Conservation (phyloP, 1,140 invertebrate genomes). For the Monomorium pharaonis region DNA sequence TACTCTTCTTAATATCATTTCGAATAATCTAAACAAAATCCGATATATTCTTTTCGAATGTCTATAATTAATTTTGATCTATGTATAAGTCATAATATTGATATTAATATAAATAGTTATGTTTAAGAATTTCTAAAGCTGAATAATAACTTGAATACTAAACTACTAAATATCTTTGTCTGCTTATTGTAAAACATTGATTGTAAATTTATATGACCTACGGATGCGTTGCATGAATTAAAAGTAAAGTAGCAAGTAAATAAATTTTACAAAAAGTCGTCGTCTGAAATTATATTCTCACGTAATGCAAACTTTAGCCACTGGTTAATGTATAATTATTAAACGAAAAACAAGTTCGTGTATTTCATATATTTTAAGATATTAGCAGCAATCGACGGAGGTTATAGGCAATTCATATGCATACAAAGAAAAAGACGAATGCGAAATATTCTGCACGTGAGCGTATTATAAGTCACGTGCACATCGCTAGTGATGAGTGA, state of each 20-base stretch:
- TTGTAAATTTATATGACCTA: neutral
- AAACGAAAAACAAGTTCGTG: slow-evolving; percentile 40
- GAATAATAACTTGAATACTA: neutral
- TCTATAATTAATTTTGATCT: slow-evolving; percentile 2
- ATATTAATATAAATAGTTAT: no score
- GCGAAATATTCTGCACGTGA: neutral
- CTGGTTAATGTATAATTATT: slow-evolving; percentile 14
- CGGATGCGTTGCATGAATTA: neutral
- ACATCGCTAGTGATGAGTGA: neutral
- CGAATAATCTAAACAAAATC: neutral
- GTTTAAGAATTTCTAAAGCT: no score
- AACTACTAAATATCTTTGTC: neutral
- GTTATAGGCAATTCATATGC: neutral
- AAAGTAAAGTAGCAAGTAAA: no score
- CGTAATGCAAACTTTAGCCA: slow-evolving; percentile 2
- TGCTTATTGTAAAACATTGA: neutral
- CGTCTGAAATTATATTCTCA: neutral
- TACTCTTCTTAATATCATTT: neutral
- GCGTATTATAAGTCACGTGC: neutral
- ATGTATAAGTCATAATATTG: no score
- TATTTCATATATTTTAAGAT: neutral
- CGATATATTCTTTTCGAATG: neutral
- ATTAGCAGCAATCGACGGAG: neutral
- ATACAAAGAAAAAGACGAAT: neutral
- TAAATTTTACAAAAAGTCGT: neutral